Conservation (phyloP, 30 jellyfish, hydroid and myxozoan species). For the Pelagia noctiluca region DNA sequence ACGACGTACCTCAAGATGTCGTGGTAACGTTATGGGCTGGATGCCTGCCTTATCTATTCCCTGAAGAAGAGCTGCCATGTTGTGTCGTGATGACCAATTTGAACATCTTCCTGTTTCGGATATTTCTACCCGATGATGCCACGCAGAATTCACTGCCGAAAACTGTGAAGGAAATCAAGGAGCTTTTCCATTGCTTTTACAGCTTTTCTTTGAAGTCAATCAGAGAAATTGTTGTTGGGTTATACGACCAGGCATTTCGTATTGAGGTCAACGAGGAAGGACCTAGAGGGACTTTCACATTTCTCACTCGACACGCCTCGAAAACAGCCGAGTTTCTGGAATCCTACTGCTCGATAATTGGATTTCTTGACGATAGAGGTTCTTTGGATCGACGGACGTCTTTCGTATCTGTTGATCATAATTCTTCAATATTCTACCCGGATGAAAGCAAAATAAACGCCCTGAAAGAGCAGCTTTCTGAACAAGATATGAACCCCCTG, state of each 20-base stretch:
- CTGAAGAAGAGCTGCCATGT: slow-evolving; percentile 92
- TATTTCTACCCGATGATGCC: slow-evolving; percentile 69
- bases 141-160: slow-evolving; percentile 52
- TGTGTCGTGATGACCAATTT: slow-evolving; percentile 84
- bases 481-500: slow-evolving; percentile 80
- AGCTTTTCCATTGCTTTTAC: slow-evolving; percentile 79
- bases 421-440: slow-evolving; percentile 73
- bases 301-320: slow-evolving; percentile 90
- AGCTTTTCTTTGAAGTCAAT: slow-evolving; percentile 71
- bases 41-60: slow-evolving; percentile 86
- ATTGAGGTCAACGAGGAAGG: slow-evolving; percentile 92
- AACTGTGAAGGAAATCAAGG: slow-evolving; percentile 74
- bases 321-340: slow-evolving; percentile 90
- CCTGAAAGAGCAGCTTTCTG: slow-evolving; percentile 68
- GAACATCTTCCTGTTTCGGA: slow-evolving; percentile 86
- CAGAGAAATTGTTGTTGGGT: slow-evolving; percentile 86
- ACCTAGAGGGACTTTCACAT: slow-evolving; percentile 91
- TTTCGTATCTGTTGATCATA: slow-evolving; percentile 48
- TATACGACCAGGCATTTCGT: slow-evolving; percentile 94
- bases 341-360: slow-evolving; percentile 70
- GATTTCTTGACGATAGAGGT: slow-evolving; percentile 54
- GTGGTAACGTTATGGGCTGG: slow-evolving; percentile 91
- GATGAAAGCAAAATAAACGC: slow-evolving; percentile 92
- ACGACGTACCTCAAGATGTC: slow-evolving; percentile 65
- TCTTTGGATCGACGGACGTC: slow-evolving; percentile 62